phyloP scores from a whole-genome alignment of 2,888 invertebrate species.

The Protodeltote pygarga region DNA sequence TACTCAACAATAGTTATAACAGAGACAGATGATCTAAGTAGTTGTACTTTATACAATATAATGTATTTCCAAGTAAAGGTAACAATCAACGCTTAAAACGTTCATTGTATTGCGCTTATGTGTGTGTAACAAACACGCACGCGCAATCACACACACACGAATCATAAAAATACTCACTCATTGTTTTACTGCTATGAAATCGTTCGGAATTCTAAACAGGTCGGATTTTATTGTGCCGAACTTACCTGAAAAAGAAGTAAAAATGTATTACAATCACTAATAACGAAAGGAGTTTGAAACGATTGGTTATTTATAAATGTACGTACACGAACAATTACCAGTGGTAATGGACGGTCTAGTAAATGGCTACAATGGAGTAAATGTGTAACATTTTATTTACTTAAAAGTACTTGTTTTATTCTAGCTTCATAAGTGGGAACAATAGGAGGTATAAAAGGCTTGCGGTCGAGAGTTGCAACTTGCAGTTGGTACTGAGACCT shows the following conservation, averaged over 20 bases:
- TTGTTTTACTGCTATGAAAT: conserved; percentile 60
- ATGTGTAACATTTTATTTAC: conserved; percentile 32
- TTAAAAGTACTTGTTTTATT: conserved; percentile 15
- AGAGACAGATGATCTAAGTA: conserved; percentile 32
- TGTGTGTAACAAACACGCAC: conserved; percentile 13
- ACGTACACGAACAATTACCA: conserved; percentile 40
- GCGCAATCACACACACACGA: conserved; percentile 13
- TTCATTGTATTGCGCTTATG: conserved; percentile 38
- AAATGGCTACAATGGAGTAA: conserved; percentile 27
- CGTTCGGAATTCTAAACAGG: conserved; percentile 63
- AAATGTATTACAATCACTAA: conserved; percentile 66
- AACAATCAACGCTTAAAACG: conserved; percentile 45
- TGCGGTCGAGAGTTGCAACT: no score
- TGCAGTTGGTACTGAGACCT: conserved; percentile 6
- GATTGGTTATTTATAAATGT: conserved; percentile 55
- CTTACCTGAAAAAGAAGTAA: conserved; percentile 78
- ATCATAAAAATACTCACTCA: conserved; percentile 52
- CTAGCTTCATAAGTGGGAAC: background rate
- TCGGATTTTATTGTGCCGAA: conserved; percentile 63
- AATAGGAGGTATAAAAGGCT: no score
- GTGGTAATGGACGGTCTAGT: conserved; percentile 24
- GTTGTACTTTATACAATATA: conserved; percentile 36
- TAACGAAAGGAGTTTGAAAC: conserved; percentile 50
- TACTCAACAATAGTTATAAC: conserved; percentile 24
- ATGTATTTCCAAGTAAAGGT: conserved; percentile 49